Conservation (phyloP, 2,888 invertebrate genomes). For the Synergus gifuensis region DNA sequence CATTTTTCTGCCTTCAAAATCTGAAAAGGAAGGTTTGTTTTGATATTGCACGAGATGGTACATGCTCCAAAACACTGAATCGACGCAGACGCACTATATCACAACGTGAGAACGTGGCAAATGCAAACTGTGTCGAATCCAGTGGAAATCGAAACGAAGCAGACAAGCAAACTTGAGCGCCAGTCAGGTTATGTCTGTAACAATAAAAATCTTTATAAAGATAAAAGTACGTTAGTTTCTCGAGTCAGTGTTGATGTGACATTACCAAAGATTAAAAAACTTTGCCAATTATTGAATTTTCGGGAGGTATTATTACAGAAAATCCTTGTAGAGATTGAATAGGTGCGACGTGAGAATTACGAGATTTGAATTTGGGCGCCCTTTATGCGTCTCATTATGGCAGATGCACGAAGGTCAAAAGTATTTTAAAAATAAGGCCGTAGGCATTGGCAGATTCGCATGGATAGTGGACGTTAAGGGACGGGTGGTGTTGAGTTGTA, state of each 20-base stretch:
- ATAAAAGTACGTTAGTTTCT: neutral
- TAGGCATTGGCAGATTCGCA: slow-evolving; percentile 76
- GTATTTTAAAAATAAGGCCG: slow-evolving; percentile 78
- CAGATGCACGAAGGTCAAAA: slow-evolving; percentile 77
- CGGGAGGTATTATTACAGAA: neutral
- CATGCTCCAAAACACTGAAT: slow-evolving; percentile 12
- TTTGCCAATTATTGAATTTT: neutral
- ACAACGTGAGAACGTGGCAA: slow-evolving; percentile 28
- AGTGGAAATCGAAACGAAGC: slow-evolving; percentile 16
- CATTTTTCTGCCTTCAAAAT: neutral
- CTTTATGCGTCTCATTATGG: slow-evolving; percentile 70
- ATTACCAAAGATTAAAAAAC: neutral
- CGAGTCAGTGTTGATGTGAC: neutral
- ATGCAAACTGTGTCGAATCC: neutral
- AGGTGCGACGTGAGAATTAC: neutral
- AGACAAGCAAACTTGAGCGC: neutral
- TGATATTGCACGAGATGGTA: slow-evolving; percentile 7
- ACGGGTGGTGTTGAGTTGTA: slow-evolving; percentile 89
- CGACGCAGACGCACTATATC: slow-evolving; percentile 16
- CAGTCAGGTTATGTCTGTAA: slow-evolving; percentile 15
- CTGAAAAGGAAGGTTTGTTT: slow-evolving; percentile 5
- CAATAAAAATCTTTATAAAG: neutral
- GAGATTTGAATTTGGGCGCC: slow-evolving; percentile 71
- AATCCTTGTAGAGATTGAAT: neutral
- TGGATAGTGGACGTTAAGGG: slow-evolving; percentile 87